Evolutionary conservation across 92 coral and sea anemone genomes (phyloP).

Genomic region (Parazoanthus atlanticus): DNA sequence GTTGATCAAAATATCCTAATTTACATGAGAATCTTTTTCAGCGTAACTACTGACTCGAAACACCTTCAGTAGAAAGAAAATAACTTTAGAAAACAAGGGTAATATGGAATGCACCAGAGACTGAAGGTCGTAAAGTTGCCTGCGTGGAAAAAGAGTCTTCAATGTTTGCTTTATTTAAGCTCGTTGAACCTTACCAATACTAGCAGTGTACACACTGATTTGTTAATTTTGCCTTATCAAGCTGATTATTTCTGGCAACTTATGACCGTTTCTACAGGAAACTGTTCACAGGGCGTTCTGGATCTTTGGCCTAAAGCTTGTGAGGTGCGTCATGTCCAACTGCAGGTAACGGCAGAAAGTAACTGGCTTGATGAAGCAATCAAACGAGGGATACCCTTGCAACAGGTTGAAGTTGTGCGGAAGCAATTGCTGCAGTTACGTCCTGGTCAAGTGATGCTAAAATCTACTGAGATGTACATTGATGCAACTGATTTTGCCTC

Average conservation of each 20-base stretch:
- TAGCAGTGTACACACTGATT: too few species aligned
- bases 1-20: too few species aligned
- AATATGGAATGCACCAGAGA: too few species aligned
- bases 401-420: slow-evolving; percentile 8
- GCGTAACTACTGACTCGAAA: too few species aligned
- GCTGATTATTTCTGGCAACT: neutral
- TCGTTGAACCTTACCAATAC: too few species aligned
- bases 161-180: too few species aligned
- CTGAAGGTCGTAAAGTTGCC: too few species aligned
- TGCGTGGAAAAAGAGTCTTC: too few species aligned
- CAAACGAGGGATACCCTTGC: neutral
- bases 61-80: too few species aligned
- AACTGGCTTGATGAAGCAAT: slow-evolving; percentile 22
- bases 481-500: slow-evolving; percentile 14
- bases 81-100: too few species aligned
- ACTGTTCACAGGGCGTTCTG: neutral
- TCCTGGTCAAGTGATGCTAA: slow-evolving; percentile 27
- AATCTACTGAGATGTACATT: neutral
- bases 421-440: neutral
- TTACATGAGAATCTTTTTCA: too few species aligned
- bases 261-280: slow-evolving; percentile 6
- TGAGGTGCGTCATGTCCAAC: neutral
- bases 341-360: neutral
- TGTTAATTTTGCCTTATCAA: too few species aligned
- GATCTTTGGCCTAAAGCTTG: slow-evolving; percentile 8